Conservation (phyloP, 2,888 invertebrate species). For the Plebejus anna region DNA sequence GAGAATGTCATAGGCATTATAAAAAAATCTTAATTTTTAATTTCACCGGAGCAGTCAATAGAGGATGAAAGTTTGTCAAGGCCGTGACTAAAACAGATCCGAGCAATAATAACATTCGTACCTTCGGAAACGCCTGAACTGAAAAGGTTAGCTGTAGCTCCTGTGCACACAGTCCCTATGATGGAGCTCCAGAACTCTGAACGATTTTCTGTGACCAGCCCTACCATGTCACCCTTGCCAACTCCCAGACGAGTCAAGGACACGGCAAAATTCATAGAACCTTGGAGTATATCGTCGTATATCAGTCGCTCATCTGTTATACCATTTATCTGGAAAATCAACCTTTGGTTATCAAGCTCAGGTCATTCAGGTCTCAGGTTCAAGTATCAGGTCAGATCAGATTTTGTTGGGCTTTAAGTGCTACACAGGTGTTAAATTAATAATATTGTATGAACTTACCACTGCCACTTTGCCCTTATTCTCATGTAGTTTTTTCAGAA, state of each 20-base stretch:
- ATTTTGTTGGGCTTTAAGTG: too few relatives aligned
- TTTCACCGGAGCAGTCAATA: too few relatives aligned
- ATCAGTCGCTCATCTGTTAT: slow-evolving; percentile 49
- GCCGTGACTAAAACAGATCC: too few relatives aligned
- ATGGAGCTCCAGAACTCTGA: slow-evolving; percentile 54
- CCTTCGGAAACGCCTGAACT: slow-evolving; percentile 54
- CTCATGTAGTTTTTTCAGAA: slow-evolving; percentile 48
- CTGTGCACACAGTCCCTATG: slow-evolving; percentile 51
- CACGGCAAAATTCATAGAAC: slow-evolving; percentile 58
- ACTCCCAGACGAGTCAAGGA: slow-evolving; percentile 59
- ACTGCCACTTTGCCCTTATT: slow-evolving; percentile 45
- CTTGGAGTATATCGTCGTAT: slow-evolving; percentile 52
- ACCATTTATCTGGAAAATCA: slow-evolving; percentile 56
- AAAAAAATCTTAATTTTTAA: too few relatives aligned
- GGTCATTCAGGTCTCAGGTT: too few relatives aligned
- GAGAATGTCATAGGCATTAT: too few relatives aligned
- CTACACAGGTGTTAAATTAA: too few relatives aligned
- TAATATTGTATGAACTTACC: slow-evolving; percentile 45
- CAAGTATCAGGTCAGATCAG: too few relatives aligned
- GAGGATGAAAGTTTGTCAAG: too few relatives aligned
- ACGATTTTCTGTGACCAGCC: slow-evolving; percentile 58
- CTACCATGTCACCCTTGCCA: slow-evolving; percentile 59
- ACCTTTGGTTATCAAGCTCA: neutral
- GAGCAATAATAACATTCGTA: slow-evolving; percentile 35
- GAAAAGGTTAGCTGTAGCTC: slow-evolving; percentile 52